Conservation (phyloP, 2,797 vertebrate species). For the Chrysocyon brachyurus region DNA sequence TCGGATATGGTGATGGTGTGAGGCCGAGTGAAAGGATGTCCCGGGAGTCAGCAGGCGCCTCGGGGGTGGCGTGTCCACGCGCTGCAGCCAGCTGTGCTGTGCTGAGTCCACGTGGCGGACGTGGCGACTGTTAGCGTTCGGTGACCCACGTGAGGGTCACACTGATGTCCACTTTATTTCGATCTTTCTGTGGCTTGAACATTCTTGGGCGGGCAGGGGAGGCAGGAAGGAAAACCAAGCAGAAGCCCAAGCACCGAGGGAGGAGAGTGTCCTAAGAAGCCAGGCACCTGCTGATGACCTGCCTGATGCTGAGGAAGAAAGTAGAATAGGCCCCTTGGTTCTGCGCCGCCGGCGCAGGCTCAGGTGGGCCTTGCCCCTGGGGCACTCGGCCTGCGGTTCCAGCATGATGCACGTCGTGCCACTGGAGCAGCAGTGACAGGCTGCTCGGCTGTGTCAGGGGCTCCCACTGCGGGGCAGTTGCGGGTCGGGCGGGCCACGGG, state of each 20-base stretch:
- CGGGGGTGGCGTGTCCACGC: background rate
- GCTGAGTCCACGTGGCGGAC: fast-evolving
- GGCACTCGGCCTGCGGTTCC: background rate
- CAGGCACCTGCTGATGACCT: background rate
- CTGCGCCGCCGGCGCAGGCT: background rate
- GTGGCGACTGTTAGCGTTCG: background rate
- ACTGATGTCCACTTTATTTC: background rate
- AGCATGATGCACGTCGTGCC: background rate
- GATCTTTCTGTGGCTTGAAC: background rate
- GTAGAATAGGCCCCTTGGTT: background rate
- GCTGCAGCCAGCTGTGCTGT: background rate
- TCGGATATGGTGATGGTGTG: background rate
- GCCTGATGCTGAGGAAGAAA: background rate
- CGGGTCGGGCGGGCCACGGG: background rate
- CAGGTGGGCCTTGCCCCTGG: background rate
- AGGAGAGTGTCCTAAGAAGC: background rate
- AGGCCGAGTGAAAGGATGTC: background rate
- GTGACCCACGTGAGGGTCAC: background rate
- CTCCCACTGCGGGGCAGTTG: fast-evolving
- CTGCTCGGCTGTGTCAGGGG: fast-evolving
- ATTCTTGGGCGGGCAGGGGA: background rate
- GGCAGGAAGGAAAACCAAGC: background rate
- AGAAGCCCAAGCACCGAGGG: background rate
- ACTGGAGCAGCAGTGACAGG: fast-evolving
- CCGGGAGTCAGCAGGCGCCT: background rate